Base-by-base conservation (phyloP, 2,113 vertebrate genomes). In the Paramisgurnus dabryanus region DNA sequence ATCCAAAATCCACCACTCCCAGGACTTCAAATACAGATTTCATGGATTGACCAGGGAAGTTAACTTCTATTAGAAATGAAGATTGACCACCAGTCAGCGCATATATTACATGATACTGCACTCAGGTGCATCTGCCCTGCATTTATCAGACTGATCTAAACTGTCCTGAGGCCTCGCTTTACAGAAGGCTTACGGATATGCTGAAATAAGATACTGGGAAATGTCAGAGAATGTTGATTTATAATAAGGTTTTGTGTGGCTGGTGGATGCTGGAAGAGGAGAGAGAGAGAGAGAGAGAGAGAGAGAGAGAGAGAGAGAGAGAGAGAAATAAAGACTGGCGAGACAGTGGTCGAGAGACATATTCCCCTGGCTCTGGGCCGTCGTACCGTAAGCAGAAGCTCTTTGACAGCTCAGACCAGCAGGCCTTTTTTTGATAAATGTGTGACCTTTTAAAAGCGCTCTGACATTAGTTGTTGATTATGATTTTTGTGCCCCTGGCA, bases 381-480 rank as follows among this genome's bases (percentile, higher is more conserved):
- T 70, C 55, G 41, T 18, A 45, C 47, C 17, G 7, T 68, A 27
- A 67, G 63, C 64, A 67, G 55, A 64, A 17, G 55, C 67, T 47
- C 57, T 63, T 40, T 79, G 77, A 64, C 77, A 83, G 77, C 70
- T 75, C 71, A 47, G 39, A 68, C 82, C 65, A 80, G 65, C 40
- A 18, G 73, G 71, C 66, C 70, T 70, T 75, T 80, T 70, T 27
- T 7, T 70, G 72, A 76, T 75, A 61, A 83, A 83, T 76, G 72
- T 15, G 5, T 80, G 72, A 80, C 82, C 78, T 83, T 82, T 80
- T 17, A 61, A 73, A 57, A 58, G 45, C 12, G 66, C 61, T 58
- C 67, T 80, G 78, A 80, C 82, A 76, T 64, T 79, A 66, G 47
- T 53, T 65, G 55, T 64, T 83, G 78, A 64, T 76, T 66, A 68